Evolutionary conservation across 2,113 vertebrate species (phyloP), one percentile per base, ranked within the genome.

Genomic region (Chaenocephalus aceratus): DNA sequence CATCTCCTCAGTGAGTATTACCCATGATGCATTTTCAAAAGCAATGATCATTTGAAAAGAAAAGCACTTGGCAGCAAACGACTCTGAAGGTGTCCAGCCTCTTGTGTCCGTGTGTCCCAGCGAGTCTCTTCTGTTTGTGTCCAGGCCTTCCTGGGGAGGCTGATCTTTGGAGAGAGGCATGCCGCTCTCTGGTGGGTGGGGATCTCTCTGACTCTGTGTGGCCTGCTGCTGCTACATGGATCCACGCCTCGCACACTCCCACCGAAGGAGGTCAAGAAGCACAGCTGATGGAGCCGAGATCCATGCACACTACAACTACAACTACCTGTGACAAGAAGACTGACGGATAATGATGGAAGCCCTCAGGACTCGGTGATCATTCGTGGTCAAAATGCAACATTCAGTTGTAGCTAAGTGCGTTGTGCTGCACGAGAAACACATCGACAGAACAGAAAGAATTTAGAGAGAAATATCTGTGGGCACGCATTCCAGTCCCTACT

Each of bases 121-220:
- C n/a, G 36, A 13, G 45, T 52, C 15, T 66, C 62, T 52, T 34
- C 10, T 69, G 5, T 67, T 9, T 76, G 21, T 77, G 48, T 89
- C 0, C 92, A 99, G 98, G 97, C 97, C 18, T 53, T 96, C 71
- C 93, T 98, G 82, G 97, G 97, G 74, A 94, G 93, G 58, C 6
- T 96, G 78, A 91, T 99, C 15, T 99, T 97, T 0, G 93, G 95
- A 72, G 97, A 99, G 94, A 95, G 83, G 0, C 96, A 96, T 73
- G 92, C 92, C 0, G 67, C 90, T 14, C 82, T 98, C 61, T 98
- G 97, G 97, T 99, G 97, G 97, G 77, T 95, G 0, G 97, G 98
- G 10, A 96, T 97, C 3, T 61, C 93, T n/a, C 18, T 97, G 80
- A 97, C 91, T 0, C 93, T 99, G 49, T 95, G 95, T 0, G 97